These are phyloP conservation scores for Jaculus jaculus DNA, from an alignment of 2,113 vertebrate genomes.

Conservation along the genomic window DNA sequence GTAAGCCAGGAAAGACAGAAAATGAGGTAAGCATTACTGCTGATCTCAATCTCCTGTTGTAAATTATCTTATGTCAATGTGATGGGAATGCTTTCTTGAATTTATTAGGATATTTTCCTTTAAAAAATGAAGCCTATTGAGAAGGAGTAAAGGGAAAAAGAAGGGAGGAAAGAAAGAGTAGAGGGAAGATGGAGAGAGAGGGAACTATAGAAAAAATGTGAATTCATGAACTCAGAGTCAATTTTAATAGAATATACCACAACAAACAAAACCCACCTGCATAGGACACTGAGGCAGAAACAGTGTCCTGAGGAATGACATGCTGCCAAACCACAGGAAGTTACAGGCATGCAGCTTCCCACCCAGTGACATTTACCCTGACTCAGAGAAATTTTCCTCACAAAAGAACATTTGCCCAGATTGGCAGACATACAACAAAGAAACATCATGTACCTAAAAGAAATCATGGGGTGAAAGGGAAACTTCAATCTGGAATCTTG, in stretches of 20 bases:
- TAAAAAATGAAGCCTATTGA: background rate
- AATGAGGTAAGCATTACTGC: background rate
- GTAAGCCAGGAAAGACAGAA: background rate
- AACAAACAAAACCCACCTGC: no score
- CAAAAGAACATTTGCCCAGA: background rate
- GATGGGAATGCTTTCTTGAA: background rate
- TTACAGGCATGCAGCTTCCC: background rate
- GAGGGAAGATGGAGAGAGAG: no score
- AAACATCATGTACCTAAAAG: background rate
- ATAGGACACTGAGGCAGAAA: background rate
- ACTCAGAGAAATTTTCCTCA: constrained; percentile 10
- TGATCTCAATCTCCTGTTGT: background rate
- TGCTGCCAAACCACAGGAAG: background rate
- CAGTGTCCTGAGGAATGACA: background rate
- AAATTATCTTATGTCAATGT: background rate
- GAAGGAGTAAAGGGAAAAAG: background rate
- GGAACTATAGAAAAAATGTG: background rate
- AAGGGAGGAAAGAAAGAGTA: accelerated
- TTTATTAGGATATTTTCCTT: background rate
- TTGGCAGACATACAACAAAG: background rate
- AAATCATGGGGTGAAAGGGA: background rate
- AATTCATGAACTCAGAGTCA: background rate
- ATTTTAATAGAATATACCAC: background rate
- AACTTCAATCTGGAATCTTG: background rate
- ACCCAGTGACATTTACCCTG: background rate